Conservation (phyloP, 1,140 invertebrate genomes). For the Nasonia vitripennis region DNA sequence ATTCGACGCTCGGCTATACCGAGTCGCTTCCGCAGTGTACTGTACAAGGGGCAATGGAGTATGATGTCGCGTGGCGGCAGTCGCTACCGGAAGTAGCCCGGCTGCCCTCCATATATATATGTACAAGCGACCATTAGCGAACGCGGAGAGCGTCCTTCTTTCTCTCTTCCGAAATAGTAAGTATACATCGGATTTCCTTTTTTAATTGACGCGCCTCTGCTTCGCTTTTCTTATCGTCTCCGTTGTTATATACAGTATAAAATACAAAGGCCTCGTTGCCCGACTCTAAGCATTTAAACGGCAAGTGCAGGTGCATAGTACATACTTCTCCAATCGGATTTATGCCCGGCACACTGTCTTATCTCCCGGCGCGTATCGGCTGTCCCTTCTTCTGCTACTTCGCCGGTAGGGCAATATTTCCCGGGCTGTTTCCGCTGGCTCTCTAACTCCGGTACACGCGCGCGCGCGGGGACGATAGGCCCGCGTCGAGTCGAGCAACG, state of each 20-base stretch:
- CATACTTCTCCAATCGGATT: slow-evolving; percentile 28
- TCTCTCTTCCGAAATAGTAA: neutral
- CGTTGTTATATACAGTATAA: no score
- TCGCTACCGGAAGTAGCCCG: neutral
- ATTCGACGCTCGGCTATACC: neutral
- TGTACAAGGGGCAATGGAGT: neutral
- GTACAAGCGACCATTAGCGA: neutral
- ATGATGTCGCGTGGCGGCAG: slow-evolving; percentile 7
- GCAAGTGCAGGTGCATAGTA: neutral
- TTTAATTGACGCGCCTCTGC: neutral
- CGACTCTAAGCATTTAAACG: slow-evolving; percentile 27
- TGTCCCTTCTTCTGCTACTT: slow-evolving; percentile 8
- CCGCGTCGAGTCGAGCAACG: slow-evolving; percentile 44
- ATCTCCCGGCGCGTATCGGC: neutral
- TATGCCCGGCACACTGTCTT: slow-evolving; percentile 5
- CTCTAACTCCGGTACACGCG: neutral
- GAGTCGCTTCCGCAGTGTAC: neutral
- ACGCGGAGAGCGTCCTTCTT: neutral
- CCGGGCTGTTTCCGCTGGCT: slow-evolving; percentile 13
- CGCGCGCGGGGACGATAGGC: slow-evolving; percentile 15
- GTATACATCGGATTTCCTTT: neutral
- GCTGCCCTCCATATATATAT: neutral
- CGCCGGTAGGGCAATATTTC: slow-evolving; percentile 30
- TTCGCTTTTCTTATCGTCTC: no score
- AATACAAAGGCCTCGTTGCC: neutral